Base-by-base conservation (phyloP, 2,888 invertebrate species). In the Philaethria dido region DNA sequence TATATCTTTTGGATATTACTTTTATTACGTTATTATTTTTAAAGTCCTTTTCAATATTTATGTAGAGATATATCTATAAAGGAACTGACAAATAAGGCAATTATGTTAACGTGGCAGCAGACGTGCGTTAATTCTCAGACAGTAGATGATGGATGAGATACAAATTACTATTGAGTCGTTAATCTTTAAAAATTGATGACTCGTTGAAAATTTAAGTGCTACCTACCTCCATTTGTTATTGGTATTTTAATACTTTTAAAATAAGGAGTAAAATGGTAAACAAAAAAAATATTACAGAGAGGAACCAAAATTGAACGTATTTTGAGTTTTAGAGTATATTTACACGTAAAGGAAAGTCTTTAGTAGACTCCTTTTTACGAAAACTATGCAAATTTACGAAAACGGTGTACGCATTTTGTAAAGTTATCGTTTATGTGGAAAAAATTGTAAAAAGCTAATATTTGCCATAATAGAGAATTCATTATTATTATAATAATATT, bases 141-240 rank as follows among this genome's bases (percentile, higher is more conserved):
- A 52, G 11, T 29, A 47, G 18, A 66, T 66, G 62, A 69, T 69
- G 39, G 66, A 69, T 66, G 69, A 62, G 62, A 59, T 54, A 42
- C 45, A 60, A 66, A 69, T 66, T 66, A 59, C 62, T 59, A 66
- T 59, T 60, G 42, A 59, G 48, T 44, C 59, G 33, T 64, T 64
- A 59, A 50, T 65, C 64, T 50, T 60, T 50, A 14, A 59, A 50
- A 50, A 60, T 42, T 47, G 39, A 47, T 64, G 47, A 57, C 25
- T 48, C n/a, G 47, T 64, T 64, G 55, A 64, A 62, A 57, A 25
- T 47, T 25, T 57, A 11, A 25, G 57, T 42, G 29, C 39, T n/a
- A 42, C n/a, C 39, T n/a, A 42, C n/a, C 0, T 5, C 5, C n/a
- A 22, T 39, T 57, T 39, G n/a, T 42, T 36, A 55, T 36, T 55